Evolutionary conservation across 2,797 vertebrate species (phyloP).

Genomic region (Intellagama lesueurii): DNA sequence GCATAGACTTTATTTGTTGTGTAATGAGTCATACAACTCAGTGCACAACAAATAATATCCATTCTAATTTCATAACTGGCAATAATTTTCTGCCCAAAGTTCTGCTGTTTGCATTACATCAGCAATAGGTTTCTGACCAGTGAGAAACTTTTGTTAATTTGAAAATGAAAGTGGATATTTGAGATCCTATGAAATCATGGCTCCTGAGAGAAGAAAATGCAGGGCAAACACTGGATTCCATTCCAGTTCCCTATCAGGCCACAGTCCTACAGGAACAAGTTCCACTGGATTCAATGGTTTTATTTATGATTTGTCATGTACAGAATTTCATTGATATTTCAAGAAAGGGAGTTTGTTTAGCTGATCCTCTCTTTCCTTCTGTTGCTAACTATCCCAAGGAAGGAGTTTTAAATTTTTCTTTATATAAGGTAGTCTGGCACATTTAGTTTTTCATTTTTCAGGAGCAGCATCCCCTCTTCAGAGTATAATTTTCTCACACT

Average conservation of each 20-base stretch:
- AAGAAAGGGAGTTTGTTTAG: constrained; percentile 19
- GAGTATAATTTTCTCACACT: not conserved
- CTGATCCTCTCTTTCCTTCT: constrained; percentile 18
- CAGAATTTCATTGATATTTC: not conserved
- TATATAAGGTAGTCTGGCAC: not conserved
- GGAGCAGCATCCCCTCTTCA: constrained; percentile 8
- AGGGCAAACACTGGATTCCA: no score
- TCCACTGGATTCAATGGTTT: not conserved
- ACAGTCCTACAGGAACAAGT: not conserved
- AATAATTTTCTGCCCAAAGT: no score
- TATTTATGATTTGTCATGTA: not conserved
- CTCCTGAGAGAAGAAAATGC: no score
- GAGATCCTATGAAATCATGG: no score
- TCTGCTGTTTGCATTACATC: no score
- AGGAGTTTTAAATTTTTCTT: constrained; percentile 18
- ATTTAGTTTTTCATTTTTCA: not conserved
- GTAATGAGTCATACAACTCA: no score
- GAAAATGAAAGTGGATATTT: not conserved
- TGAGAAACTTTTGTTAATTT: not conserved
- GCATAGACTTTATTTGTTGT: no score
- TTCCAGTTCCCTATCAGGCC: no score
- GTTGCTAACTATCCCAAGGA: constrained; percentile 26
- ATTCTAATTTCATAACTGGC: no score
- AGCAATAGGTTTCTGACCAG: no score
- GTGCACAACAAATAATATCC: no score